Evolutionary conservation across 2,888 invertebrate species (phyloP).

Genomic region (Drosophila emarginata): DNA sequence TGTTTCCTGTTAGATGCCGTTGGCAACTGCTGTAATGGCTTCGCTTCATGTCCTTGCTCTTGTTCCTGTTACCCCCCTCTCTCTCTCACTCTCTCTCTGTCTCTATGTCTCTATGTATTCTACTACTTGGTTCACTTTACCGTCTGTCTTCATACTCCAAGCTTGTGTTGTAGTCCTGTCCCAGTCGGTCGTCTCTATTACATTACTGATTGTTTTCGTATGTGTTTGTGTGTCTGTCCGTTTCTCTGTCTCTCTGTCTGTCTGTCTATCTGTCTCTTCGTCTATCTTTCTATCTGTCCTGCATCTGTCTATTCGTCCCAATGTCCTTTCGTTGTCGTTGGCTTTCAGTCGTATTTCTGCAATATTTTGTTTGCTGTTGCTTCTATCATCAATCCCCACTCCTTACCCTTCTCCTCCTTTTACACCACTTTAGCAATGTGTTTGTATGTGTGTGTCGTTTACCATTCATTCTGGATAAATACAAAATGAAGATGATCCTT

Average conservation of each 20-base stretch:
- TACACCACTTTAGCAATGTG: background rate
- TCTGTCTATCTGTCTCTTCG: constrained; percentile 20
- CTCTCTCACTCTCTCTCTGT: background rate
- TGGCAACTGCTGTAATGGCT: constrained; percentile 50
- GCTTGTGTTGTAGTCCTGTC: constrained; percentile 32
- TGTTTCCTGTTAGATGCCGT: constrained; percentile 59
- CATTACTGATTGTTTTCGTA: constrained; percentile 74
- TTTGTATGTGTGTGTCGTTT: constrained; percentile 65
- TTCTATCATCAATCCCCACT: constrained; percentile 64
- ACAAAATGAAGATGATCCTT: constrained; percentile 79
- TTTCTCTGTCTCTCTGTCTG: constrained; percentile 17
- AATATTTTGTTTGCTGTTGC: constrained; percentile 67
- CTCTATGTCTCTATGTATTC: no score
- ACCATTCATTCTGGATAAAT: constrained; percentile 77
- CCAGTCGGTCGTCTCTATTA: constrained; percentile 65
- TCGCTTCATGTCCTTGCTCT: constrained; percentile 23
- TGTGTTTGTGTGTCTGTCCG: constrained; percentile 42
- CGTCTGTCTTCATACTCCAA: constrained; percentile 3
- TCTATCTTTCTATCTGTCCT: constrained; percentile 11
- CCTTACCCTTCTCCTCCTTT: background rate
- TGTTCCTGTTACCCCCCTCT: background rate
- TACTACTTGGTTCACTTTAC: background rate
- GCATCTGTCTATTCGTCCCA: constrained; percentile 15
- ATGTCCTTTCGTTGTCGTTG: constrained; percentile 41
- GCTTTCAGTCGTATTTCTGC: constrained; percentile 62